Evolutionary conservation across 1,140 invertebrate species (phyloP).

Genomic region (Eulimnadia texana): DNA sequence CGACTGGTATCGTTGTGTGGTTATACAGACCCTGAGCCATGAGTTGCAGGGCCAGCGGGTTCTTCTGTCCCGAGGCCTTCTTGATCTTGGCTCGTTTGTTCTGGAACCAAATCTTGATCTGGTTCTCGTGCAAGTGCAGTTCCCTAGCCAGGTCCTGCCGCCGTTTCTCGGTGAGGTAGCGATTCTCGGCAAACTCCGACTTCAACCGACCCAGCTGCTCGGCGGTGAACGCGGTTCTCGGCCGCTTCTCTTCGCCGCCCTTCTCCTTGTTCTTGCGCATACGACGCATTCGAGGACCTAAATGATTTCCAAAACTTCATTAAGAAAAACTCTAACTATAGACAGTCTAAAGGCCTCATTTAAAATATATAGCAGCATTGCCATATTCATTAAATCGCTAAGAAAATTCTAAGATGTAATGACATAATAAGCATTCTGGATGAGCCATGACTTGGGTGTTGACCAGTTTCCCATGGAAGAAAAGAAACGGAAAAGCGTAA

Average conservation of each 20-base stretch:
- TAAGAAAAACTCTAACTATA: too few species aligned
- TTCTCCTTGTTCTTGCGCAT: slow-evolving; percentile 8
- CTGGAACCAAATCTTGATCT: slow-evolving; percentile 54
- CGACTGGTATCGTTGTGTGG: slow-evolving; percentile 33
- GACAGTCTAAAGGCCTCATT: too few species aligned
- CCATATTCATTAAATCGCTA: too few species aligned
- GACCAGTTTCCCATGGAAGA: too few species aligned
- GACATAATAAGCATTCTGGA: too few species aligned
- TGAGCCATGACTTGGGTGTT: too few species aligned
- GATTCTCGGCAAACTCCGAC: slow-evolving; percentile 29
- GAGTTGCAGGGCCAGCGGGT: slow-evolving; percentile 38
- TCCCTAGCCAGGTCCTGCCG: slow-evolving; percentile 39
- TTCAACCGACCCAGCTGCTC: slow-evolving; percentile 28
- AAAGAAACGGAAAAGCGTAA: too few species aligned
- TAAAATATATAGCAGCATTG: too few species aligned
- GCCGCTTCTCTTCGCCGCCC: slow-evolving; percentile 27
- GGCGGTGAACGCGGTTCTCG: slow-evolving; percentile 29
- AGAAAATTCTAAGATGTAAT: too few species aligned
- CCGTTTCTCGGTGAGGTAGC: slow-evolving; percentile 40
- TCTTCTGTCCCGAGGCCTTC: slow-evolving; percentile 36
- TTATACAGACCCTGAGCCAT: slow-evolving; percentile 49
- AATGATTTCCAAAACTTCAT: slow-evolving; percentile 3
- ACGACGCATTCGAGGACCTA: slow-evolving; percentile 14
- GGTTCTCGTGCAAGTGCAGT: slow-evolving; percentile 42
- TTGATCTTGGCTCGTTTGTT: slow-evolving; percentile 54